Conservation (phyloP, 2,888 invertebrate species). For the Odontomyia ornata region DNA sequence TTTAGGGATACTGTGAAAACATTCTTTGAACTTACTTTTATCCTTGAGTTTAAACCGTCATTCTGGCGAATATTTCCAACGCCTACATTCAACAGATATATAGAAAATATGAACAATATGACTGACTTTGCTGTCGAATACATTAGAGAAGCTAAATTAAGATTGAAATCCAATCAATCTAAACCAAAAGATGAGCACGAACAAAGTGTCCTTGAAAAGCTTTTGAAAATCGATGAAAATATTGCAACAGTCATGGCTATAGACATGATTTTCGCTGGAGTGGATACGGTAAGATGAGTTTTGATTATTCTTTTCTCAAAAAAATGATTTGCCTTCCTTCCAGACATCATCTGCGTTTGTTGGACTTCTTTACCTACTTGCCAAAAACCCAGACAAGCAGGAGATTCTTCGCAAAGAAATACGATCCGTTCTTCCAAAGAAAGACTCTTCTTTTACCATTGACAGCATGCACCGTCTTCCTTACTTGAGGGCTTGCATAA, state of each 20-base stretch:
- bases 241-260: slow-evolving; percentile 54
- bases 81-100: slow-evolving; percentile 52
- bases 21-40: slow-evolving; percentile 56
- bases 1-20: slow-evolving; percentile 55
- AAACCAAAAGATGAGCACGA: slow-evolving; percentile 51
- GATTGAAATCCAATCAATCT: slow-evolving; percentile 52
- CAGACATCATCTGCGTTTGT: slow-evolving; percentile 65
- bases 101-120: slow-evolving; percentile 51
- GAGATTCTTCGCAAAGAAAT: slow-evolving; percentile 71
- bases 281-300: slow-evolving; percentile 53
- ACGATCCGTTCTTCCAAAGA: slow-evolving; percentile 59
- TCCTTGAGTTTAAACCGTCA: slow-evolving; percentile 59
- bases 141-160: slow-evolving; percentile 56
- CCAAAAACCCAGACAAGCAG: slow-evolving; percentile 73
- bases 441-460: slow-evolving; percentile 60
- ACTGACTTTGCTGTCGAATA: slow-evolving; percentile 54
- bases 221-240: slow-evolving; percentile 60
- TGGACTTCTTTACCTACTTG: slow-evolving; percentile 69
- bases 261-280: slow-evolving; percentile 54
- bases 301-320: neutral
- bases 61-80: slow-evolving; percentile 58
- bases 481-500: slow-evolving; percentile 76
- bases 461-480: slow-evolving; percentile 64
- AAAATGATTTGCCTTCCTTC: neutral
- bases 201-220: slow-evolving; percentile 66